These are phyloP conservation scores for Gavia stellata DNA, from an alignment of 2,113 vertebrate species.

Conservation along the genomic window DNA sequence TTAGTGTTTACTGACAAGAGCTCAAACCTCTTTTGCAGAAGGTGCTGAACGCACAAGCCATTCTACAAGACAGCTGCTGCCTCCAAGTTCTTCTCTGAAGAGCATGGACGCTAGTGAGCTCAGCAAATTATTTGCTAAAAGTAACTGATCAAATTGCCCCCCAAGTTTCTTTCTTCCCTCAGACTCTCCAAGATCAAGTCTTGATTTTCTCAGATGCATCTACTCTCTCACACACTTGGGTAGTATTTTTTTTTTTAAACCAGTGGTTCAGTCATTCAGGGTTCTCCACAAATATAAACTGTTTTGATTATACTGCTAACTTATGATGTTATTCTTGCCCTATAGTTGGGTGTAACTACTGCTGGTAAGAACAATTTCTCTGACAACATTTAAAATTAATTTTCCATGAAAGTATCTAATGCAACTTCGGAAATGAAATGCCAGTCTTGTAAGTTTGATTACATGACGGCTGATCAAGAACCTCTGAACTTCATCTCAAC, in stretches of 20 bases:
- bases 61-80: background rate
- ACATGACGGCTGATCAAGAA: background rate
- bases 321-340: background rate
- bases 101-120: background rate
- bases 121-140: background rate
- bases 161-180: background rate
- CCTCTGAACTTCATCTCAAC: background rate
- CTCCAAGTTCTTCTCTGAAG: background rate
- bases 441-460: background rate
- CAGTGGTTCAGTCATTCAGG: background rate
- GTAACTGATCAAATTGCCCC: background rate
- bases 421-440: background rate
- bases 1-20: slow-evolving; percentile 1
- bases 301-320: background rate
- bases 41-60: background rate
- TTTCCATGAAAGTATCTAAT: background rate
- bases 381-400: background rate
- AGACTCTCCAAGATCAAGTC: background rate
- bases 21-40: background rate
- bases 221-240: background rate
- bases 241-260: background rate
- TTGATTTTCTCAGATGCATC: background rate
- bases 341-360: background rate
- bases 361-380: background rate
- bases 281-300: background rate